Evolutionary conservation across 2,797 vertebrate genomes (phyloP).

Genomic region (Paedocypris micromegethes): DNA sequence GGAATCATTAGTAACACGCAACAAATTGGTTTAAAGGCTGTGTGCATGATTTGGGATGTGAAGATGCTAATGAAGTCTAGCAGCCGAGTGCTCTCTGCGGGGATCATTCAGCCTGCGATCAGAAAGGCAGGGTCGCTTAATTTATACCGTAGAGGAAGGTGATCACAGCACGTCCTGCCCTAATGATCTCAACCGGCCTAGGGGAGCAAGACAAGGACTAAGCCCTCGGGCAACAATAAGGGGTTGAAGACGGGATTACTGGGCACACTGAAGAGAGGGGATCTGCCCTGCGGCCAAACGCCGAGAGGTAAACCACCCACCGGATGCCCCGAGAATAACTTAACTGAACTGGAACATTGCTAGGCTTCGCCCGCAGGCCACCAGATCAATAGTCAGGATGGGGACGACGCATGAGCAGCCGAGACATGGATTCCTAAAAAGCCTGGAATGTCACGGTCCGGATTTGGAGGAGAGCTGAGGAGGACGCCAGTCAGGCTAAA

Average conservation of each 20-base stretch:
- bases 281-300: constrained; percentile 17
- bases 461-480: constrained; percentile 26
- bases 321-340: not conserved
- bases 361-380: not conserved
- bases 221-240: constrained; percentile 16
- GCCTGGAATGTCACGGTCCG: constrained; percentile 18
- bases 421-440: constrained; percentile 11
- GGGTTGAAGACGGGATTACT: constrained; percentile 15
- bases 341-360: not conserved
- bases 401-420: not conserved
- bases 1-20: not conserved
- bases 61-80: constrained; percentile 32
- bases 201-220: constrained; percentile 49
- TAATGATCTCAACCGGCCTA: constrained; percentile 66
- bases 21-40: constrained; percentile 6
- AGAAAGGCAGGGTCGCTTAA: constrained; percentile 49
- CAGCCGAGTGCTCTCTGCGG: constrained; percentile 17
- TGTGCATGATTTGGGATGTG: constrained; percentile 17
- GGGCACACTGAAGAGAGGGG: constrained; percentile 3
- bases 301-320: constrained; percentile 6
- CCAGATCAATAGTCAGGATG: not conserved
- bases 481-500: constrained; percentile 29
- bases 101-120: constrained; percentile 31
- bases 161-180: constrained; percentile 60
- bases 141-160: constrained; percentile 63